phyloP scores from a whole-genome alignment of 2,113 vertebrate species.

The Ovis aries region DNA sequence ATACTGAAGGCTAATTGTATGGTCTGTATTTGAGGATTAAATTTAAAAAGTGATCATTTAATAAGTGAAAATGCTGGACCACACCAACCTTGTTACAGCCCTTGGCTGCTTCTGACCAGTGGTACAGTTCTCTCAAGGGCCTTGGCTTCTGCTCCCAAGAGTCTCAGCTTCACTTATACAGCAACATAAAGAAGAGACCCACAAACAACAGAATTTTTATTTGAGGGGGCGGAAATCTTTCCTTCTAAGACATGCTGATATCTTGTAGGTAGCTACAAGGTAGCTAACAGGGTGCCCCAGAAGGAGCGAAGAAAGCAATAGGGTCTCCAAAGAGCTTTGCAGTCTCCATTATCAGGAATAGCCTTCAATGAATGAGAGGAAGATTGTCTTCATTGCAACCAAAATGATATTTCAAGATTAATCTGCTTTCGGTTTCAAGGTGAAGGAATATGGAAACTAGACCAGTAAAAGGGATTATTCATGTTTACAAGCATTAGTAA shows the following conservation, averaged over 20 bases:
- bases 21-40: background rate
- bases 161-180: background rate
- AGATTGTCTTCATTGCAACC: constrained; percentile 1
- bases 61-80: background rate
- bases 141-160: background rate
- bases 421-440: background rate
- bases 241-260: background rate
- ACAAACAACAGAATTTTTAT: background rate
- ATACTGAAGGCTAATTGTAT: background rate
- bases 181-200: background rate
- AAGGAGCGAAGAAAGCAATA: background rate
- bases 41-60: background rate
- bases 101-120: background rate
- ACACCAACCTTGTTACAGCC: background rate
- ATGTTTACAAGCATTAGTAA: background rate
- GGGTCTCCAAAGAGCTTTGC: constrained; percentile 2
- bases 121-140: accelerated
- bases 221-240: background rate
- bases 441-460: background rate
- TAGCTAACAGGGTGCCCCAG: background rate
- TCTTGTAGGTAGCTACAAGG: background rate
- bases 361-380: constrained; percentile 30
- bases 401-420: constrained; percentile 40
- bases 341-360: constrained; percentile 26
- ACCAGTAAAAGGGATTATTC: background rate